Percentiles rank a stretch among this genome's conserved stretches.
Evolutionary conservation across 2,888 invertebrate species (phyloP).

Genomic region (Sinhomidia bicolor): DNA sequence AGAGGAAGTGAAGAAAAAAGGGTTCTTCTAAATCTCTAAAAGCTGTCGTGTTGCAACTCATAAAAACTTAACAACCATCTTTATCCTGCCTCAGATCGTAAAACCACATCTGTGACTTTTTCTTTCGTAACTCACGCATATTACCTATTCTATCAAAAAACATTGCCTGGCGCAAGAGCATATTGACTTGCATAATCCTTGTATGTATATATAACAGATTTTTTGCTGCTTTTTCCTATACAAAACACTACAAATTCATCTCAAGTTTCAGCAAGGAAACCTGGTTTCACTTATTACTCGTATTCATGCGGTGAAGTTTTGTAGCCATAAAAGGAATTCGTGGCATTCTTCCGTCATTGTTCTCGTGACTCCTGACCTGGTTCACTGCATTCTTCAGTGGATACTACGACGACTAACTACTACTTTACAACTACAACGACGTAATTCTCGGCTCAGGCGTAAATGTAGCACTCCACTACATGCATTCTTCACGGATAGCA

Average conservation of each 20-base stretch:
- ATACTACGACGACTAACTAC: background rate
- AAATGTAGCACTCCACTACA: background rate
- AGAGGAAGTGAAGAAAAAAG: slow-evolving; percentile 12
- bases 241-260: no score
- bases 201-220: background rate
- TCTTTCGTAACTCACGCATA: background rate
- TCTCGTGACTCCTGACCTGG: slow-evolving; percentile 43
- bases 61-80: background rate
- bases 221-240: no score
- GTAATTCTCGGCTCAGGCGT: background rate
- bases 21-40: background rate
- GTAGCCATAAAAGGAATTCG: background rate
- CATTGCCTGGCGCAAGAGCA: background rate
- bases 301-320: background rate
- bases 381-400: background rate
- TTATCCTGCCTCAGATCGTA: background rate
- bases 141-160: background rate
- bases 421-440: background rate
- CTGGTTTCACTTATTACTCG: slow-evolving; percentile 12
- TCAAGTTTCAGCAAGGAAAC: background rate
- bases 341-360: slow-evolving; percentile 27
- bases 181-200: background rate
- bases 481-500: background rate
- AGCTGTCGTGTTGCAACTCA: background rate
- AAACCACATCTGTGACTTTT: background rate